Evolutionary conservation across 2,113 vertebrate species (phyloP), one percentile per base, ranked within the genome.

Genomic region (Cyrtonyx montezumae): DNA sequence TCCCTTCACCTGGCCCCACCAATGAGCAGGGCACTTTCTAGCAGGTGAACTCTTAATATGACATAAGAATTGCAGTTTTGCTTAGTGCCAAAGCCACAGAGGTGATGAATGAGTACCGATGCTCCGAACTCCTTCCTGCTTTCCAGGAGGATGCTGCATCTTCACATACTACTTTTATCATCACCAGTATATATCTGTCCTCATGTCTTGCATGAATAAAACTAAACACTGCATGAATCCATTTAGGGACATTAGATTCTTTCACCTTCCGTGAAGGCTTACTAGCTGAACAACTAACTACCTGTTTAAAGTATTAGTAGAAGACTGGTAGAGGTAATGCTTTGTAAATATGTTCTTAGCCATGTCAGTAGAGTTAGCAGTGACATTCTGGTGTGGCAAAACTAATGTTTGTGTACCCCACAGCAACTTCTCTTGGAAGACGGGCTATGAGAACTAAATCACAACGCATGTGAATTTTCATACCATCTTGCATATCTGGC

Each of bases 181-280:
- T 66, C 49, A 46, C 22, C 0, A 0, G 26, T 28, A 78, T 8
- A 2, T 61, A 40, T n/a, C 75, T 81, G 22, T 80, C 56, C 66
- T 87, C 49, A 55, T 85, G 61, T 56, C 56, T 92, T 0, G 4
- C 65, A 37, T 85, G 82, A 88, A 62, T 83, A 40, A 83, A 84
- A 77, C n/a, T 66, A 79, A 93, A 83, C 42, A 56, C 45, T 92
- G 89, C 78, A 84, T 94, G 87, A 93, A 96, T 84, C 83, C 6
- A 0, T 71, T 78, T 94, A 95, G 93, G 87, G 61, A 89, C 82
- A 3, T 84, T 79, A 90, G 86, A 53, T 37, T 81, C 61, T 91
- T 94, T 97, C 96, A 97, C 96, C 97, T 97, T 98, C 97, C 87
- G 21, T 96, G 96, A 98, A 98, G 97, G 95, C 93, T 95, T 93